Conservation (phyloP, 1,140 invertebrate species). For the Lethrus apterus region DNA sequence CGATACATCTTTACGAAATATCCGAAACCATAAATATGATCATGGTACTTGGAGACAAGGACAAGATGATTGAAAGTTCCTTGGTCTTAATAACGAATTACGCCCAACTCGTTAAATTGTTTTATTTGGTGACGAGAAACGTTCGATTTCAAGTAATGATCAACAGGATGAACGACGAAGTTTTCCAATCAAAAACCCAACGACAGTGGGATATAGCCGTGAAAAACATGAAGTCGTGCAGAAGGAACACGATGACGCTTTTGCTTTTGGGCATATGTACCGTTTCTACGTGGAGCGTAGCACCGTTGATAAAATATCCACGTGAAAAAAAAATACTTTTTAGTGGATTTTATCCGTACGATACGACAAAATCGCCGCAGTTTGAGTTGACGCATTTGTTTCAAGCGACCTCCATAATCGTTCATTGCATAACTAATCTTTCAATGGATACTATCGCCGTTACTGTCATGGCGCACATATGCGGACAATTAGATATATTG, state of each 20-base stretch:
- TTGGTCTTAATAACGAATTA: conserved; percentile 18
- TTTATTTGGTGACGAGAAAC: neutral
- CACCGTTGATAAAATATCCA: neutral
- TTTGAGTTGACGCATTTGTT: conserved; percentile 24
- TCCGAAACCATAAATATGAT: too few relatives aligned
- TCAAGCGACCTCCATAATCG: neutral
- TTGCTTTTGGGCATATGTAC: neutral
- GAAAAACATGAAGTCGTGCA: conserved; percentile 11
- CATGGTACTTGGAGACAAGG: conserved; percentile 5
- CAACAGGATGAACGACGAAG: conserved; percentile 7
- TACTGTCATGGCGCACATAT: conserved; percentile 19
- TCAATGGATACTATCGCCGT: conserved; percentile 21
- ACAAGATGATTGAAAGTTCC: conserved; percentile 15
- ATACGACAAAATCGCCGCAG: conserved; percentile 15
- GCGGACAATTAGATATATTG: conserved; percentile 25
- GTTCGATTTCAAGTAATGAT: conserved; percentile 2
- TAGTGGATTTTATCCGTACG: conserved; percentile 33
- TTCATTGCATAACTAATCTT: conserved; percentile 16
- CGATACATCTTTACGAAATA: too few relatives aligned
- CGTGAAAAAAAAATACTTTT: conserved; percentile 19
- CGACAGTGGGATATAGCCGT: conserved; percentile 4
- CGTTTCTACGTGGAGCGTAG: neutral
- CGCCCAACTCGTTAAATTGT: conserved; percentile 16
- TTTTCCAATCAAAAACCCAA: conserved; percentile 16
- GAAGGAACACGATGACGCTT: conserved; percentile 12